Evolutionary conservation across 2,888 invertebrate species (phyloP).

Genomic region (Aromia moschata): DNA sequence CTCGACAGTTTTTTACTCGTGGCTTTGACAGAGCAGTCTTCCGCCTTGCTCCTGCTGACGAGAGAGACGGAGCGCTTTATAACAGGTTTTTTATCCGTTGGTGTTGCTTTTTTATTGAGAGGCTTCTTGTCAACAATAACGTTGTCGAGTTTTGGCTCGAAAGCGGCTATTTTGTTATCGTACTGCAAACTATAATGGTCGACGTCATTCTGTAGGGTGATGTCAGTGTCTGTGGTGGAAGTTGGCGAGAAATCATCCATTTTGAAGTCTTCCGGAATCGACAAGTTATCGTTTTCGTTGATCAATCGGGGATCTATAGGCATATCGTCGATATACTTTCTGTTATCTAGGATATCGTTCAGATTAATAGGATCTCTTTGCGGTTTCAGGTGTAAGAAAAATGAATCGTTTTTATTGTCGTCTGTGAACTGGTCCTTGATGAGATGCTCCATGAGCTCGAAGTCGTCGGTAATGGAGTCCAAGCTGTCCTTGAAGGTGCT

Average conservation of each 20-base stretch:
- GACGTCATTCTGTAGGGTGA: constrained; percentile 56
- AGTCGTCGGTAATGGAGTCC: constrained; percentile 51
- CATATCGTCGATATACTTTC: constrained; percentile 55
- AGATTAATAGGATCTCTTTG: constrained; percentile 32
- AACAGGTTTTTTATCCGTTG: constrained; percentile 25
- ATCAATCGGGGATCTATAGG: constrained; percentile 71
- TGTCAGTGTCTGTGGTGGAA: constrained; percentile 49
- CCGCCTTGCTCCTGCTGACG: constrained; percentile 32
- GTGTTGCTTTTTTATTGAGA: constrained; percentile 24
- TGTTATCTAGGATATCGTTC: constrained; percentile 38
- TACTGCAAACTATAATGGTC: constrained; percentile 62
- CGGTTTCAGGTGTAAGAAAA: constrained; percentile 34
- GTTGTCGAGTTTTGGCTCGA: constrained; percentile 31
- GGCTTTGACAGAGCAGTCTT: constrained; percentile 16
- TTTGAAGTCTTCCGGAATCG: constrained; percentile 62
- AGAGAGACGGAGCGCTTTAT: constrained; percentile 35
- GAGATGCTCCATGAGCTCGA: constrained; percentile 59
- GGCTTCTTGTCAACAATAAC: too few relatives aligned
- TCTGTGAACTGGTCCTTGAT: constrained; percentile 51
- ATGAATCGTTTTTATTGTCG: constrained; percentile 32
- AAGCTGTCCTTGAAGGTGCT: constrained; percentile 60
- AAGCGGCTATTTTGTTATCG: constrained; percentile 65
- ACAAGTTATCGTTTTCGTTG: constrained; percentile 76
- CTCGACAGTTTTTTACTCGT: constrained; percentile 26
- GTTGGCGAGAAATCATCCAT: constrained; percentile 51